Percentiles rank a stretch among this genome's conserved stretches.
Evolutionary conservation across 1,140 invertebrate species (phyloP).

Genomic region (Anadara kagoshimensis): DNA sequence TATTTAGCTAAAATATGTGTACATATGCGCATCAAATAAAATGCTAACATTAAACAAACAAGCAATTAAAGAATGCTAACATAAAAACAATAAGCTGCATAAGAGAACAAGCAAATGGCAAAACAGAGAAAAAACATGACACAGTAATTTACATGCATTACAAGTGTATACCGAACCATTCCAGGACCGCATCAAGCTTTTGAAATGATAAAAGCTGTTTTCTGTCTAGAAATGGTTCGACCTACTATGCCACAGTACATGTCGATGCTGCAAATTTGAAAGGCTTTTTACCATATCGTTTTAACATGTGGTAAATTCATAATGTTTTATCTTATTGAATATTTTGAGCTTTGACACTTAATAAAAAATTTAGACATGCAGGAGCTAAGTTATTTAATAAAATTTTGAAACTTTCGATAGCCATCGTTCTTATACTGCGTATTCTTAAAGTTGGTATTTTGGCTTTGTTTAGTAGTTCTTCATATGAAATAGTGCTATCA

Average conservation of each 20-base stretch:
- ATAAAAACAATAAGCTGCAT: background rate
- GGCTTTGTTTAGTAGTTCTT: background rate
- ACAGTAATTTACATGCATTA: background rate
- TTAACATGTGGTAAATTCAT: background rate
- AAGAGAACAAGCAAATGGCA: too few relatives aligned
- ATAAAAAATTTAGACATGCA: background rate
- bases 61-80: background rate
- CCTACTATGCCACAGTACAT: background rate
- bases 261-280: constrained; percentile 2
- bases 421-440: constrained; percentile 5
- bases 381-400: constrained; percentile 5
- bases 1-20: too few relatives aligned
- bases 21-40: too few relatives aligned
- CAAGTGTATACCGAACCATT: background rate
- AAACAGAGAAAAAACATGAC: too few relatives aligned
- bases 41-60: background rate
- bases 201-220: constrained; percentile 1
- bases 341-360: constrained; percentile 11
- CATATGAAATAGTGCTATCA: background rate
- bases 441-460: constrained; percentile 1
- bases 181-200: background rate
- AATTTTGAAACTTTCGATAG: constrained; percentile 18
- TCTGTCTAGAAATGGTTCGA: background rate
- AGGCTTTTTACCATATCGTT: constrained; percentile 15
- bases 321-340: constrained; percentile 17